Percentiles rank a stretch among this genome's conserved stretches.
Evolutionary conservation across 1,140 invertebrate species (phyloP).

Genomic region (Cydia strobilella): DNA sequence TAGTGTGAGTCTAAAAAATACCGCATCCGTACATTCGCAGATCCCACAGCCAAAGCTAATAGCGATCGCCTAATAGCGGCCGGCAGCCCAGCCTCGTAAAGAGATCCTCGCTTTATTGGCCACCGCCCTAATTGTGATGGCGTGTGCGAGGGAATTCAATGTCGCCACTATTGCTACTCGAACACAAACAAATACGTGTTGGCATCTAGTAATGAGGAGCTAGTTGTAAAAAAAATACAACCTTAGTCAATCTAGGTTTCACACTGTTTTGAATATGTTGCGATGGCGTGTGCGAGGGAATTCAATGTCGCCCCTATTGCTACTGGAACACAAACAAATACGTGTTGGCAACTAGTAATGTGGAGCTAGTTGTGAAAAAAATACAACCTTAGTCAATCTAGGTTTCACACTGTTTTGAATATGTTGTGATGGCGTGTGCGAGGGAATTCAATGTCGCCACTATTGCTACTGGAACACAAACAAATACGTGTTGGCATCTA

Average conservation of each 20-base stretch:
- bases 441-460: background rate
- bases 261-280: too few relatives aligned
- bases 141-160: constrained; percentile 8
- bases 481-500: background rate
- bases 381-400: too few relatives aligned
- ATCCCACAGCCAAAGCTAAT: constrained; percentile 52
- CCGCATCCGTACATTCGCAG: constrained; percentile 44
- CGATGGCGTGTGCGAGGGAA: background rate
- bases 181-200: background rate
- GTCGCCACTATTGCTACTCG: background rate
- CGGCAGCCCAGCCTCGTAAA: constrained; percentile 69
- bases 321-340: background rate
- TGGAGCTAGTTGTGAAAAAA: background rate
- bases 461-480: background rate
- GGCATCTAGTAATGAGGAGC: background rate
- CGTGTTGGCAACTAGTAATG: background rate
- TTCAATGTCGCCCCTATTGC: background rate
- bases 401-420: background rate
- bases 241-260: background rate
- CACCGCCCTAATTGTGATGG: constrained; percentile 34
- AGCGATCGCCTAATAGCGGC: constrained; percentile 71
- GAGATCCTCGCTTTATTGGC: constrained; percentile 59
- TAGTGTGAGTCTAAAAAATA: background rate
- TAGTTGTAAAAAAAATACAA: too few relatives aligned
- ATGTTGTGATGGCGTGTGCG: background rate